Conservation (phyloP, 2,113 vertebrate genomes). For the Neogobius melanostomus region DNA sequence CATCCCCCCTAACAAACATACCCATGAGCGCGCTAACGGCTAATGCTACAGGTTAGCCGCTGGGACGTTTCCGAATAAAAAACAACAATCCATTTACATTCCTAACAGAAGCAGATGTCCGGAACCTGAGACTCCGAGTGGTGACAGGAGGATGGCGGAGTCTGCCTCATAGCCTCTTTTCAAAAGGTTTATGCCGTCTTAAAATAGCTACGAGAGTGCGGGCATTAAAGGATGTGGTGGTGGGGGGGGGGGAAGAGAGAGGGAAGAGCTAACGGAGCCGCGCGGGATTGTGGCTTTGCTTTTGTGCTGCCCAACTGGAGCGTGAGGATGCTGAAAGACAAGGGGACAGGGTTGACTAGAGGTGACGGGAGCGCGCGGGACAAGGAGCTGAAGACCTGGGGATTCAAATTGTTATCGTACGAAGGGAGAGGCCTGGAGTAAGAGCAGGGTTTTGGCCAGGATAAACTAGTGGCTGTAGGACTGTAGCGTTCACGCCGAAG, state of each 20-base stretch:
- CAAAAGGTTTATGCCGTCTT: constrained; percentile 72
- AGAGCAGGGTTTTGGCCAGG: too few relatives aligned
- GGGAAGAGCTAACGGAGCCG: constrained; percentile 49
- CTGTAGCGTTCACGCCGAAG: too few relatives aligned
- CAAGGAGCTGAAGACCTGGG: background rate
- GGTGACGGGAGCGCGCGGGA: constrained; percentile 21
- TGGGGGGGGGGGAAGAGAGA: background rate
- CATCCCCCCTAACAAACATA: background rate
- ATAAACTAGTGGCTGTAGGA: too few relatives aligned
- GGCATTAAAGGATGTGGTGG: constrained; percentile 59
- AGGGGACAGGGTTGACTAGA: constrained; percentile 45
- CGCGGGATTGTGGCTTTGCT: constrained; percentile 44
- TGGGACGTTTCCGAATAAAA: constrained; percentile 1
- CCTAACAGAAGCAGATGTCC: too few relatives aligned
- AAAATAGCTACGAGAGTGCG: constrained; percentile 69
- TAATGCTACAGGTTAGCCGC: constrained; percentile 7
- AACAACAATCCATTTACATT: constrained; percentile 10
- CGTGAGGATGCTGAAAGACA: constrained; percentile 54
- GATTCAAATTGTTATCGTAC: background rate
- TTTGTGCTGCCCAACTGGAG: constrained; percentile 71
- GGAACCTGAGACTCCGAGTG: background rate
- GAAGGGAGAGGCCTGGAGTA: background rate
- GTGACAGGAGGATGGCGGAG: background rate
- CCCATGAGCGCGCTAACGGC: constrained; percentile 6
- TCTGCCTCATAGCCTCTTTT: constrained; percentile 61